Evolutionary conservation across 2,888 invertebrate genomes (phyloP).

Genomic region (Palloptera scutellata): DNA sequence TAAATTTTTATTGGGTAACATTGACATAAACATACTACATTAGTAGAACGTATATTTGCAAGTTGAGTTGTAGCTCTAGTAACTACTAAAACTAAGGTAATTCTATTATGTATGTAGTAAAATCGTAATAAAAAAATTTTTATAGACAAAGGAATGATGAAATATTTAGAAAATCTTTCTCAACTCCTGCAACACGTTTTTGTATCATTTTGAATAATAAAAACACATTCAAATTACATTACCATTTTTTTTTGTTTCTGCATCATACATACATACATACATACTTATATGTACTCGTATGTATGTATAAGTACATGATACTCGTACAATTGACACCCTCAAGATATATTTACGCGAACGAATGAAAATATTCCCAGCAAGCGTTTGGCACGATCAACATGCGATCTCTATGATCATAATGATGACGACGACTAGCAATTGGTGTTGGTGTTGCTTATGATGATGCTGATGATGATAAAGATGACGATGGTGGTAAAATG

Average conservation of each 20-base stretch:
- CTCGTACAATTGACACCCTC: conserved; percentile 57
- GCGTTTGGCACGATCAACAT: neutral
- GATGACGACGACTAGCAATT: conserved; percentile 9
- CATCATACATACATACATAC: neutral
- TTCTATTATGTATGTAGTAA: too few relatives aligned
- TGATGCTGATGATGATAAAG: conserved; percentile 32
- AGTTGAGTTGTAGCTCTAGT: too few relatives aligned
- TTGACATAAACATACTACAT: too few relatives aligned
- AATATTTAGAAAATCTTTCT: too few relatives aligned
- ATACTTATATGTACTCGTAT: neutral
- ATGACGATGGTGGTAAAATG: conserved; percentile 15
- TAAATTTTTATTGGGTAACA: too few relatives aligned
- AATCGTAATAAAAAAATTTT: too few relatives aligned
- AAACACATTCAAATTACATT: too few relatives aligned
- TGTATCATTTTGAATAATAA: too few relatives aligned
- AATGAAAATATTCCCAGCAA: conserved; percentile 8
- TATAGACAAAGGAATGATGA: too few relatives aligned
- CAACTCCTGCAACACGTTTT: too few relatives aligned
- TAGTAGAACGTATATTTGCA: too few relatives aligned
- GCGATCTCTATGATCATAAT: conserved; percentile 26
- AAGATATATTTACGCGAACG: conserved; percentile 51
- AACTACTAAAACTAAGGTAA: too few relatives aligned
- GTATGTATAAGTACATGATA: neutral
- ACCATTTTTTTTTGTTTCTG: conserved; percentile 3
- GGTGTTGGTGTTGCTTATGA: conserved; percentile 38